Percentiles rank a stretch among this genome's conserved stretches.
These are phyloP conservation scores for Hylomyscus alleni DNA, from an alignment of 2,797 vertebrate genomes.

Conservation along the genomic window DNA sequence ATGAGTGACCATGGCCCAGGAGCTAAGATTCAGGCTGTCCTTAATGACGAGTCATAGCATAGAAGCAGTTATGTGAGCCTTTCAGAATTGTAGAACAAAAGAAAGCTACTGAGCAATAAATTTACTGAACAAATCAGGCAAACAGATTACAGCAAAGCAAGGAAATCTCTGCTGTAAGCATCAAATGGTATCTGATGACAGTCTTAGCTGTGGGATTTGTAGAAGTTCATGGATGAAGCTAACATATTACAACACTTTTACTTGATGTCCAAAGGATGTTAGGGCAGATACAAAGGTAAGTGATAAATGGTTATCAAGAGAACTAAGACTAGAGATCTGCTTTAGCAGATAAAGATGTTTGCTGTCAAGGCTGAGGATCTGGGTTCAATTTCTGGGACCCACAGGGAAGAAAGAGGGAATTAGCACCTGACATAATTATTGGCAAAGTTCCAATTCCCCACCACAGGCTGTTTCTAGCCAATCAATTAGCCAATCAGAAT, in stretches of 20 bases:
- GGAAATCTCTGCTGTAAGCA: not conserved
- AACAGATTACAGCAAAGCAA: not conserved
- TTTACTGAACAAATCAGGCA: not conserved
- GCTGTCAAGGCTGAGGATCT: not conserved
- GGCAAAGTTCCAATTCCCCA: not conserved
- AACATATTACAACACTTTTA: not conserved
- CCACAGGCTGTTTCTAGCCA: not conserved
- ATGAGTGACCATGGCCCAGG: not conserved
- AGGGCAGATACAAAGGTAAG: not conserved
- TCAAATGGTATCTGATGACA: not conserved
- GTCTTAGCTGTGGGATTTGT: not conserved
- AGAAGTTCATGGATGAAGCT: not conserved
- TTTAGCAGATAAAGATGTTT: not conserved
- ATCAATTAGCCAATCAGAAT: not conserved
- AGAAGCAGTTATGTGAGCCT: not conserved
- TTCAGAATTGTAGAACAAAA: not conserved
- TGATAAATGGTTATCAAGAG: not conserved
- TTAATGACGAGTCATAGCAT: not conserved
- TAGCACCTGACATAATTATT: not conserved
- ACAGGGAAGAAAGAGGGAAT: not conserved
- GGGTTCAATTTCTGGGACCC: not conserved
- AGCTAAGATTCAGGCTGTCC: not conserved
- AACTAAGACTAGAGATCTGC: not conserved
- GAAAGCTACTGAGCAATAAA: not conserved
- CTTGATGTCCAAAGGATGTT: not conserved